A percentile compares a stretch with the other conserved stretches of the same genome.
These are phyloP conservation scores for Lutjanus argentimaculatus DNA, from an alignment of 2,797 vertebrate species.

Conservation along the genomic window DNA sequence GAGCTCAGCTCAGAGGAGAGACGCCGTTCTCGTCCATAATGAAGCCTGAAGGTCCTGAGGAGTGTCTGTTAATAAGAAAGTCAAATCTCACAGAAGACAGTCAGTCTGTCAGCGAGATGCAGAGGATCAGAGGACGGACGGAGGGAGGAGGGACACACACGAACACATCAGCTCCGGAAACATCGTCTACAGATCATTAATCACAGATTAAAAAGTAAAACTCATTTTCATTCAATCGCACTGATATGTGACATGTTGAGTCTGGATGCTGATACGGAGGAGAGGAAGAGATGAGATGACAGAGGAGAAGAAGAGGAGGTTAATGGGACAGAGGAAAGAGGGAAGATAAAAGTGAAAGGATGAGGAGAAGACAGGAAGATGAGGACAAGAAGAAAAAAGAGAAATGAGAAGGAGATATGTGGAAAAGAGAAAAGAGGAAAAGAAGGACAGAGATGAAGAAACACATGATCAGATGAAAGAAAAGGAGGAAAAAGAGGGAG, in stretches of 20 bases:
- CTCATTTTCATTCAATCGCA: background rate
- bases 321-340: background rate
- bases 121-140: background rate
- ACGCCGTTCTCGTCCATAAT: slow-evolving; percentile 46
- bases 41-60: slow-evolving; percentile 55
- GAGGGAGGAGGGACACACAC: background rate
- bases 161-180: background rate
- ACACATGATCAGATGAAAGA: background rate
- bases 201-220: background rate
- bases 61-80: slow-evolving; percentile 21
- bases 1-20: slow-evolving; percentile 47
- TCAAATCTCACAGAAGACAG: slow-evolving; percentile 30
- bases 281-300: no score
- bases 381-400: no score
- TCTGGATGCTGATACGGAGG: no score
- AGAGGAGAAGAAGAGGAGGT: background rate
- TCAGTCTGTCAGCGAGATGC: slow-evolving; percentile 20
- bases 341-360: no score
- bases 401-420: no score
- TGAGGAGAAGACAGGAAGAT: background rate
- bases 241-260: no score
- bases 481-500: background rate
- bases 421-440: background rate
- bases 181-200: background rate
- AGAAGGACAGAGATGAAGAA: background rate